Conservation (phyloP, 2,888 invertebrate genomes). For the Trilocha varians region DNA sequence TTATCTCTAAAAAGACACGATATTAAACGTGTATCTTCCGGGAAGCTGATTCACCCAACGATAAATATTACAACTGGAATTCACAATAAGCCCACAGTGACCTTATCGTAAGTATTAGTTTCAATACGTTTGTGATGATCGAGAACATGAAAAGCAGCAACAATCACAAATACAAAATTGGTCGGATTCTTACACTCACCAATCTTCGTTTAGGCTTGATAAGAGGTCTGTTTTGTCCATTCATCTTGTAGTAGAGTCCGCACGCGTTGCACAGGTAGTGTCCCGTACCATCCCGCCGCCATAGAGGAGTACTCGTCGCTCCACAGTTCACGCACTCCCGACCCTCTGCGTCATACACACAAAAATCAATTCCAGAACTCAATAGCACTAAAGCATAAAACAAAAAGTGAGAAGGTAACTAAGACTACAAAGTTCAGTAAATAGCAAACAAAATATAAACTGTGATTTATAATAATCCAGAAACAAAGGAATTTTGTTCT, state of each 20-base stretch:
- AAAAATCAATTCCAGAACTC: no score
- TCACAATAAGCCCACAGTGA: no score
- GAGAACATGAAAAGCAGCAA: not conserved
- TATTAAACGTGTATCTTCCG: slow-evolving; percentile 6
- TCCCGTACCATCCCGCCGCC: slow-evolving; percentile 98
- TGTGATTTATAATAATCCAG: no score
- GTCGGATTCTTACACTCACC: slow-evolving; percentile 87
- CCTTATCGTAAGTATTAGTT: not conserved
- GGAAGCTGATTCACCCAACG: slow-evolving; percentile 24
- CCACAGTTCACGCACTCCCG: slow-evolving; percentile 99
- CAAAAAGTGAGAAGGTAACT: no score
- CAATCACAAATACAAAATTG: slow-evolving; percentile 38
- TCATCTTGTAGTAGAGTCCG: slow-evolving; percentile 99
- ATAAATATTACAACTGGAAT: slow-evolving; percentile 18
- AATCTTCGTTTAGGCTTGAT: slow-evolving; percentile 99
- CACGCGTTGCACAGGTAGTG: slow-evolving; percentile 99
- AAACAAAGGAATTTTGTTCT: no score
- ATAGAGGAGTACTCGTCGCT: slow-evolving; percentile 97
- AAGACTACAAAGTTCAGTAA: no score
- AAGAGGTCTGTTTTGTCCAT: slow-evolving; percentile 98
- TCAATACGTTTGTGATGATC: not conserved
- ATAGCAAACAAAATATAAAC: no score
- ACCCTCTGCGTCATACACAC: slow-evolving; percentile 82
- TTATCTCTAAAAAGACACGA: slow-evolving; percentile 30
- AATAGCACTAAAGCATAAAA: no score